Evolutionary conservation across 1,140 invertebrate genomes (phyloP), one percentile per base, ranked within the genome.

Genomic region (Elysia chlorotica): DNA sequence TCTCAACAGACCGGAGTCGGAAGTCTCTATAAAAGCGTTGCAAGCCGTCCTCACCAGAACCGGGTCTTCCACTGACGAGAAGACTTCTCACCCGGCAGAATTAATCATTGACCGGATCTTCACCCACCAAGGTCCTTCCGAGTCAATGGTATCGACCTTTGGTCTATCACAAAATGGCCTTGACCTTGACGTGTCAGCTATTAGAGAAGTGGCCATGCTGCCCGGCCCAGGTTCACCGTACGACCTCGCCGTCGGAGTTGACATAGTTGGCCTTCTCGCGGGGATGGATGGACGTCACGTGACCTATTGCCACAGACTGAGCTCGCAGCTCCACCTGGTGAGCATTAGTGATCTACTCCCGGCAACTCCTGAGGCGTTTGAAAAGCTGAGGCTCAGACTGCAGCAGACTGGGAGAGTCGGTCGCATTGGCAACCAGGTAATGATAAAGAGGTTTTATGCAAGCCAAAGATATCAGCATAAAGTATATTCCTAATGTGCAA

Each of bases 101-200:
- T 65, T 80, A 33, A 76, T 77, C 10, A 80, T 80, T n/a, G 78
- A 81, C 61, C 67, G 74, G 41, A 75, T 78, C 0, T 78, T 81
- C 68, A 75, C 77, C 17, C 72, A 78, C 31, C 69, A 72, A 17
- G 71, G 73, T 14, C 56, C 48, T 14, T n/a, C 70, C 59, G 31
- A 62, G 37, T 28, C 30, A 17, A 65, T 62, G 33, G 38, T 68
- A 25, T 59, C 62, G 25, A 33, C 71, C 17, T 67, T 72, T 48
- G 74, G 74, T 36, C 53, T 74, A 38, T 68, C 75, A 25, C 66
- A 75, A 25, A 73, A 74, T 4, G 56, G 65, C 2, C 57, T 79
- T 1, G 77, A 77, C 0, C 41, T 78, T 14, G 78, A 81, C 35
- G 75, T 76, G 38, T 35, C 66, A 5, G 33, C 73, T 28, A 70